Evolutionary conservation across 2,113 vertebrate species (phyloP).

Genomic region (Eptesicus fuscus): DNA sequence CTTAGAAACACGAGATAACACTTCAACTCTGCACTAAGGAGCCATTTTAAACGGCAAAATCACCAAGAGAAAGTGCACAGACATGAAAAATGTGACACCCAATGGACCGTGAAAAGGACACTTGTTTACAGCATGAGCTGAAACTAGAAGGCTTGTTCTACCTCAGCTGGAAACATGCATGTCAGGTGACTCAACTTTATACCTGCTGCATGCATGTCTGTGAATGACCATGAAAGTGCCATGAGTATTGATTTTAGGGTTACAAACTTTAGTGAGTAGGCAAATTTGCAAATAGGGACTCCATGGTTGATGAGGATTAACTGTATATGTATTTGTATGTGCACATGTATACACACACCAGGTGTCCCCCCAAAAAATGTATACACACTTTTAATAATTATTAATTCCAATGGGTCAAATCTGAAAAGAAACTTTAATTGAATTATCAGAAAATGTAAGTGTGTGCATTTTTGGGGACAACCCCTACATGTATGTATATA

Average conservation of each 20-base stretch:
- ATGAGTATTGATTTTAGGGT: not conserved
- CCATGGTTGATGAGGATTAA: not conserved
- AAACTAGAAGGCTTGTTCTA: not conserved
- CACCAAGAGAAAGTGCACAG: not conserved
- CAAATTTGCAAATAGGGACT: not conserved
- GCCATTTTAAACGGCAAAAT: not conserved
- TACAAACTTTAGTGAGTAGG: not conserved
- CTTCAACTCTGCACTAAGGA: not conserved
- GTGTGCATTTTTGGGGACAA: no score
- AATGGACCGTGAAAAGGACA: not conserved
- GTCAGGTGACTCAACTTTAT: not conserved
- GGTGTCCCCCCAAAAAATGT: no score
- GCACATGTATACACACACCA: not conserved
- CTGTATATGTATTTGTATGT: not conserved
- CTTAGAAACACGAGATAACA: not conserved
- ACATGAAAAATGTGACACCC: not conserved
- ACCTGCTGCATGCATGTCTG: not conserved
- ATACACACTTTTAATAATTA: no score
- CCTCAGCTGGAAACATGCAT: not conserved
- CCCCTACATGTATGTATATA: not conserved
- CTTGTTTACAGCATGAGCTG: not conserved
- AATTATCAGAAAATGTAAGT: no score
- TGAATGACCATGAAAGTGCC: not conserved
- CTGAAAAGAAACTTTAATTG: no score
- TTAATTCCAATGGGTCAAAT: no score